These are phyloP conservation scores for Yponomeuta evonymella DNA, from an alignment of 2,888 invertebrate species.

Conservation along the genomic window DNA sequence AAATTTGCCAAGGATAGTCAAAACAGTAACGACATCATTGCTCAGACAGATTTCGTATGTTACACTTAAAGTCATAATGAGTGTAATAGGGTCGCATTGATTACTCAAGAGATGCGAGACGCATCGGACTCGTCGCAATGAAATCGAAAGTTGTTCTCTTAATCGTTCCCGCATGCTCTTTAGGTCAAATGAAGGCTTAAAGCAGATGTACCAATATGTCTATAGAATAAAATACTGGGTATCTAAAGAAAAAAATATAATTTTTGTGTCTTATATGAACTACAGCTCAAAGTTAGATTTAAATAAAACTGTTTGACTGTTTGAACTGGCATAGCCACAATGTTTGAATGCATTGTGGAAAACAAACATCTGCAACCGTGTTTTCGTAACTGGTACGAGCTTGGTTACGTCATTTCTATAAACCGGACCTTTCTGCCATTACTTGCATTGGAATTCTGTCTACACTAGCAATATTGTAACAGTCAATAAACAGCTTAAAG, in stretches of 20 bases:
- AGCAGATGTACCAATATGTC: background rate
- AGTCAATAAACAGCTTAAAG: background rate
- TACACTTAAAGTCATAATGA: background rate
- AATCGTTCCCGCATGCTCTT: background rate
- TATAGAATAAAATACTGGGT: no score
- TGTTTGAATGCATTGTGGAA: background rate
- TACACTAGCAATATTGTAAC: background rate
- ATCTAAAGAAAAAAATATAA: no score
- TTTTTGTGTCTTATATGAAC: no score
- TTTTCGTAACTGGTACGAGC: background rate
- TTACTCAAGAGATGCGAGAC: constrained; percentile 7
- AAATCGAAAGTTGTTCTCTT: constrained; percentile 13
- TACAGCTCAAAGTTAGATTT: no score
- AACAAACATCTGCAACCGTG: background rate
- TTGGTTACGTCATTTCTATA: background rate
- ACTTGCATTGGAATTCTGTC: background rate
- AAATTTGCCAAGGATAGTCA: no score
- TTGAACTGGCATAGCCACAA: background rate
- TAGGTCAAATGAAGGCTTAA: background rate
- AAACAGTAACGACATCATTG: no score
- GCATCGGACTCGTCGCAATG: background rate
- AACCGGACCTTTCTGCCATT: background rate
- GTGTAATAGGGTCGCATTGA: constrained; percentile 1
- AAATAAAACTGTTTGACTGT: no score
- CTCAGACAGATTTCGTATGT: background rate